Base-by-base conservation (phyloP, 2,888 invertebrate species). In the Tiliacea aurago region DNA sequence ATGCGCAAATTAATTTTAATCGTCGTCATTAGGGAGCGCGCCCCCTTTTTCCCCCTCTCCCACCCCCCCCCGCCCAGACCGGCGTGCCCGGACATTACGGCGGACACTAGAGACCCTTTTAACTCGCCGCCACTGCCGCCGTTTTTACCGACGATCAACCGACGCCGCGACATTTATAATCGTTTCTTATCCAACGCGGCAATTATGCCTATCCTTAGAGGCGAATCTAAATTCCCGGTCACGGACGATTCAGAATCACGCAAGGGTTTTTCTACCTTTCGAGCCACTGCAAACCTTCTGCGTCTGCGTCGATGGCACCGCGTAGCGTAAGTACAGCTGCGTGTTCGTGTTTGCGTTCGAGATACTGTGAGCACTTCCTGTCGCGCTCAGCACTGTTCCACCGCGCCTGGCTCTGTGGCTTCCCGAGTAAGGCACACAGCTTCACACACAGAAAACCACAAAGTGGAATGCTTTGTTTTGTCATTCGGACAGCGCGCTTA, bases 1-100 rank as follows among this genome's bases (percentile, higher is more conserved):
- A 55, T 87, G 93, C 90, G 91, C 93, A 93, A 95, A 95, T 95
- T 95, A 94, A 95, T 95, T 95, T 95, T 95, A 95, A 95, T 95
- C 94, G 94, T 84, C 91, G 93, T 94, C 94, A 95, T 95, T 95
- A 95, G 91, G 87, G 81, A 77, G 77, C 77, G 78, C 47, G 37
- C 63, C 18, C 28, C 49, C 28, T 59, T 0, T 23, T n/a, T 10
- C 4, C n/a, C 9, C 15, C 76, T 72, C 10, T 66, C 49, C 47
- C 43, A 2, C 13, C 37, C 73, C 70, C 49, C 28, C n/a, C n/a
- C n/a, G n/a, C n/a, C n/a, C n/a, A n/a, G n/a, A n/a, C n/a, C 68
- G 55, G 55, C 58, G n/a, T 6, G 49, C 79, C 66, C 59, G 64
- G 51, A 33, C 76, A 70, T 71, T 71, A 56, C 80, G 73, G 76